A percentile compares a stretch with the other conserved stretches of the same genome.
phyloP scores from a whole-genome alignment of 2,113 vertebrate species.

The Zonotrichia leucophrys region DNA sequence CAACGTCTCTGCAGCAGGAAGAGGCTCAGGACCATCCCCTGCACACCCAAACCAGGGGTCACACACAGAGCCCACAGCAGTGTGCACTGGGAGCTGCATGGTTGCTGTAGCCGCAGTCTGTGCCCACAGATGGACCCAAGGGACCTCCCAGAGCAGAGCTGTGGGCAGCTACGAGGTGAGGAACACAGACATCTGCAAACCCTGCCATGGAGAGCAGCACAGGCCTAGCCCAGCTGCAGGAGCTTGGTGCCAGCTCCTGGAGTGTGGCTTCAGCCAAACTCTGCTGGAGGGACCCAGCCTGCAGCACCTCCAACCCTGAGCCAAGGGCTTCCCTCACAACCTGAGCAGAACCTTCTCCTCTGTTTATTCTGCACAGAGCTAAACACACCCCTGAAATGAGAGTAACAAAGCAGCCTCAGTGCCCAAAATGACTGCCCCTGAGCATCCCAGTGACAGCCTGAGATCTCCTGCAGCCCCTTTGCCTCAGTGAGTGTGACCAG shows the following conservation, averaged over 20 bases:
- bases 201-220: background rate
- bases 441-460: background rate
- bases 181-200: background rate
- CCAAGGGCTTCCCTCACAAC: background rate
- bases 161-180: background rate
- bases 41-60: background rate
- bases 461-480: background rate
- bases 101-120: background rate
- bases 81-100: background rate
- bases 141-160: background rate
- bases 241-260: background rate
- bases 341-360: background rate
- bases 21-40: background rate
- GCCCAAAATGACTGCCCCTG: background rate
- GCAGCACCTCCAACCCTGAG: background rate
- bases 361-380: background rate
- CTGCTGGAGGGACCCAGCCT: background rate
- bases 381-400: background rate
- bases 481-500: fast-evolving
- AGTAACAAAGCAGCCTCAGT: background rate
- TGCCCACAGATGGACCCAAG: background rate
- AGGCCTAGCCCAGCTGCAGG: background rate
- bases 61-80: background rate
- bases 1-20: background rate
- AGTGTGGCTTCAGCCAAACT: background rate